Conservation (phyloP, 2,888 invertebrate species). For the Idaea aversata region DNA sequence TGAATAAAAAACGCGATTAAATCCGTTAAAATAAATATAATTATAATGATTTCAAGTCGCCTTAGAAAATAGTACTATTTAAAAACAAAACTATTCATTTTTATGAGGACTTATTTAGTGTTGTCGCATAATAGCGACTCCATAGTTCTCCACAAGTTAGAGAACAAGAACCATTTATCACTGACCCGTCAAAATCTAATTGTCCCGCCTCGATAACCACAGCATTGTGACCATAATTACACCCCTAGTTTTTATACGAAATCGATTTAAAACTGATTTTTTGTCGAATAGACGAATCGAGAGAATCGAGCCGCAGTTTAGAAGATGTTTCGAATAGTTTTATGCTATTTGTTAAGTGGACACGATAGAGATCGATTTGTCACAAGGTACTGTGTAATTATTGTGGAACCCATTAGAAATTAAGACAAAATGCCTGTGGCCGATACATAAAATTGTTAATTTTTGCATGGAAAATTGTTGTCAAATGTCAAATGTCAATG, state of each 20-base stretch:
- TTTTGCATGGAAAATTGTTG: no score
- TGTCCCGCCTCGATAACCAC: constrained; percentile 75
- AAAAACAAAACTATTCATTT: no score
- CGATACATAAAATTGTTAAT: no score
- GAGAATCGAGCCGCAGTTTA: constrained; percentile 49
- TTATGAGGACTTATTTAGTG: no score
- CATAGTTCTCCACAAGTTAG: constrained; percentile 40
- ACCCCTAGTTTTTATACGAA: constrained; percentile 72
- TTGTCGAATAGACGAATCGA: constrained; percentile 44
- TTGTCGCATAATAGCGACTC: constrained; percentile 42
- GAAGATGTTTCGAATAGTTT: constrained; percentile 64
- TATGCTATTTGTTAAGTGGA: constrained; percentile 40
- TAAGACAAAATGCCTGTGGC: no score
- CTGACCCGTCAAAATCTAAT: constrained; percentile 77
- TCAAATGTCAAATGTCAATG: no score
- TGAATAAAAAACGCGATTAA: no score
- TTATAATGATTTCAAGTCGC: no score
- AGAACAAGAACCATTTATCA: constrained; percentile 73
- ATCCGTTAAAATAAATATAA: no score
- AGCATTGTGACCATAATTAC: constrained; percentile 77
- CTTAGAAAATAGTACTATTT: no score
- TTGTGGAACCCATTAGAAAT: background rate
- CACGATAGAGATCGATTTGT: constrained; percentile 3
- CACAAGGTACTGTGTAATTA: constrained; percentile 10
- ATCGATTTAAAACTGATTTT: constrained; percentile 65